These are phyloP conservation scores for Acanthis flammea DNA, from an alignment of 2,797 vertebrate species.

Conservation along the genomic window DNA sequence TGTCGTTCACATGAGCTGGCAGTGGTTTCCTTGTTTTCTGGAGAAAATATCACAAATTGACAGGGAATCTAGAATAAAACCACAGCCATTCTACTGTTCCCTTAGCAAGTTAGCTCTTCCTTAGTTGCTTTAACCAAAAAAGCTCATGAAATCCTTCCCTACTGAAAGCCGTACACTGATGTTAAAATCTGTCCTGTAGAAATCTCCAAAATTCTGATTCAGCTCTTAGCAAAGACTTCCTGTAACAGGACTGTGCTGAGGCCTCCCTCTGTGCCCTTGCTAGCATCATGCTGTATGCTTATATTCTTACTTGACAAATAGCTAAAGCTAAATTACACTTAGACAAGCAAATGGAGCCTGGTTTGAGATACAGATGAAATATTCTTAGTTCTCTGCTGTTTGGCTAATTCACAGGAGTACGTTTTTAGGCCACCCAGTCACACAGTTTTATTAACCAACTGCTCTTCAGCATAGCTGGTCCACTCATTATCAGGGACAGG, in stretches of 20 bases:
- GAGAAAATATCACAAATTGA: background rate
- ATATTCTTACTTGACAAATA: background rate
- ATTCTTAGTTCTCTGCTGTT: background rate
- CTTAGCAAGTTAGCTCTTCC: background rate
- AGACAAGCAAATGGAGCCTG: background rate
- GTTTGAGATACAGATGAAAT: background rate
- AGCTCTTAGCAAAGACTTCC: background rate
- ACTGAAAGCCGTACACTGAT: background rate
- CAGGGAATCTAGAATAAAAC: background rate
- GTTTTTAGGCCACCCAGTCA: background rate
- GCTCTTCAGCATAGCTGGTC: background rate
- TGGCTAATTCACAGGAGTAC: background rate
- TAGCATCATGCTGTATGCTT: background rate
- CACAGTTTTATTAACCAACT: background rate
- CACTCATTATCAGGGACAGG: background rate
- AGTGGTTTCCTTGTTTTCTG: background rate
- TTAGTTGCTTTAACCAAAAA: background rate
- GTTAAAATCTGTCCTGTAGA: background rate
- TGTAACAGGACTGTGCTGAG: background rate
- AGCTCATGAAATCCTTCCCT: background rate
- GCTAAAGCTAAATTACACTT: background rate
- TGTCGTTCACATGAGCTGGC: background rate
- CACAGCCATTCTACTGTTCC: background rate
- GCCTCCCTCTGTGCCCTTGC: background rate
- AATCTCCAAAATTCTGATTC: background rate